Conservation (phyloP, 2,888 invertebrate species). For the Cataglyphis cursor region DNA sequence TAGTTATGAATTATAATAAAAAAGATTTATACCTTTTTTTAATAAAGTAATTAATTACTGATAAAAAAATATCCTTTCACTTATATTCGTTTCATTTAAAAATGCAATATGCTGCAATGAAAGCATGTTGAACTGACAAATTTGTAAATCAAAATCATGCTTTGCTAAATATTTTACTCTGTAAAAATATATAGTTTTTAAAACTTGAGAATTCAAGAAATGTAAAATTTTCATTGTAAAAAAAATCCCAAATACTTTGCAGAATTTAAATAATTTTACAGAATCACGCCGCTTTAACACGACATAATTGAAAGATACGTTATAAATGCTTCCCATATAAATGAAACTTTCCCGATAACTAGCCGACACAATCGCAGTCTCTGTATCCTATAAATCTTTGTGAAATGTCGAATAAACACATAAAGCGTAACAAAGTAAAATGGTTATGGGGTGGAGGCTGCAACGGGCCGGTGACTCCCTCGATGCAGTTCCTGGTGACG, state of each 20-base stretch:
- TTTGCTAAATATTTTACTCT: background rate
- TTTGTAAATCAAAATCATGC: background rate
- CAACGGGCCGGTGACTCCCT: constrained; percentile 72
- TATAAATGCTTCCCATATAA: background rate
- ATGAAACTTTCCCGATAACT: background rate
- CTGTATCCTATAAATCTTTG: constrained; percentile 2
- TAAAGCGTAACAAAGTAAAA: constrained; percentile 71
- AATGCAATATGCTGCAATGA: background rate
- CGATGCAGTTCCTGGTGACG: constrained; percentile 78
- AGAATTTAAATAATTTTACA: background rate
- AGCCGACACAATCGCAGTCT: background rate
- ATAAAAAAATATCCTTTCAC: background rate
- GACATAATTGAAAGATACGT: background rate
- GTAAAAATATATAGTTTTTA: background rate
- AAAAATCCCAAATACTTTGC: background rate
- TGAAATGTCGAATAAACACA: constrained; percentile 50
- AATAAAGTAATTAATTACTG: background rate
- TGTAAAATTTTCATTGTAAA: background rate
- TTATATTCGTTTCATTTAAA: background rate
- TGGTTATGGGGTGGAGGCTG: constrained; percentile 39
- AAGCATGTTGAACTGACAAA: background rate
- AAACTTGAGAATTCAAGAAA: background rate
- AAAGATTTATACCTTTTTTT: background rate
- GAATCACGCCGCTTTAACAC: background rate
- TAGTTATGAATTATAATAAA: background rate